phyloP scores from a whole-genome alignment of 2,888 invertebrate genomes.

The Neelides folsomi region DNA sequence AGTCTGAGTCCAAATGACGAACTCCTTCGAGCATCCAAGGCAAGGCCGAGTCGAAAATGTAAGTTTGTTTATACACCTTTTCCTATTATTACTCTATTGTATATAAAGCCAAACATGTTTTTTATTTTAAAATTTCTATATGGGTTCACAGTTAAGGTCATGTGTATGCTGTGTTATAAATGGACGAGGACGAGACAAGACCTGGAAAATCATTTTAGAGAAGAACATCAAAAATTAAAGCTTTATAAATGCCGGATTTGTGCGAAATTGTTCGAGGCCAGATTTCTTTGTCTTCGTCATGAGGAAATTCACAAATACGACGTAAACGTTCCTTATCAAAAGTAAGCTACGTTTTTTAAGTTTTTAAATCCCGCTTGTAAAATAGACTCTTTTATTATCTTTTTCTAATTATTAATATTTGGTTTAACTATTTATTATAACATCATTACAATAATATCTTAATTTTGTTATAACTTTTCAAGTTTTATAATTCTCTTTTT shows the following conservation, averaged over 20 bases:
- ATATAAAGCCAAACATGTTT: no score
- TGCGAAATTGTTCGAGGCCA: conserved; percentile 22
- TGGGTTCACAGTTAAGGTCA: conserved; percentile 20
- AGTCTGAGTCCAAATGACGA: conserved; percentile 28
- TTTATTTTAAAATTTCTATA: not conserved
- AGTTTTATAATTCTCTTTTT: no score
- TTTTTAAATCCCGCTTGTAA: no score
- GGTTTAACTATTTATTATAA: no score
- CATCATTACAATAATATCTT: no score
- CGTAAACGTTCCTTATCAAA: conserved; percentile 16
- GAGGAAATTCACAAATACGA: conserved; percentile 29
- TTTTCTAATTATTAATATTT: no score
- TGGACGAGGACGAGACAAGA: conserved; percentile 19
- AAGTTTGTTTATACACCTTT: not conserved
- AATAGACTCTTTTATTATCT: no score
- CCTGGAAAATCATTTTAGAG: conserved; percentile 18
- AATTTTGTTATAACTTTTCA: no score
- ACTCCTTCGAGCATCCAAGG: conserved; percentile 19
- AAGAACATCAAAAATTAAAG: conserved; percentile 10
- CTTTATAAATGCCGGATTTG: conserved; percentile 27
- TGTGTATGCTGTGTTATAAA: conserved; percentile 29
- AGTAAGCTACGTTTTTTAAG: conserved; percentile 11
- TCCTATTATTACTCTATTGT: not conserved
- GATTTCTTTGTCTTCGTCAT: conserved; percentile 26
- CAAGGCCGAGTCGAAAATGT: conserved; percentile 14